phyloP scores from a whole-genome alignment of 2,888 invertebrate species.

The Cinara cedri region DNA sequence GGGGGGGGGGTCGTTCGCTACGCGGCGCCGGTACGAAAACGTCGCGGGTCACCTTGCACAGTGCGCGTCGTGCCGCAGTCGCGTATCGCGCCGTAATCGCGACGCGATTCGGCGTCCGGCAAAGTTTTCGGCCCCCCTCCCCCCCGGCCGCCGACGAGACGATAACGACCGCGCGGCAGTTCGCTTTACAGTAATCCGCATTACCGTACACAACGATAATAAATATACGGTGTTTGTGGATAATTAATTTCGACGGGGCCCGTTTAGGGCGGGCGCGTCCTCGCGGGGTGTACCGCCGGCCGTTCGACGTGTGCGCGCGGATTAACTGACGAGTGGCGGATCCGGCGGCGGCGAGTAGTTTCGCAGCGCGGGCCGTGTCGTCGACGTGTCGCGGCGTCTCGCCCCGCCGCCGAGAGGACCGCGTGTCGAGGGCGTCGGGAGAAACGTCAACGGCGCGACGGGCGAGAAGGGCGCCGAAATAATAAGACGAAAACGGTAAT shows the following conservation, averaged over 20 bases:
- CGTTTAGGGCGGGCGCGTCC: conserved; percentile 4
- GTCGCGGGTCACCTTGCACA: too few relatives aligned
- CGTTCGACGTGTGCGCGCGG: conserved; percentile 10
- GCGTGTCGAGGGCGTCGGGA: not conserved
- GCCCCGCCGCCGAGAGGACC: conserved; percentile 8
- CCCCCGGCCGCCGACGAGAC: not conserved
- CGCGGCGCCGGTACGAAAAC: too few relatives aligned
- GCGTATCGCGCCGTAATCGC: too few relatives aligned
- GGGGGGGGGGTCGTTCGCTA: too few relatives aligned
- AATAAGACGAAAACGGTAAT: not conserved
- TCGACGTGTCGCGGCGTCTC: conserved; percentile 18
- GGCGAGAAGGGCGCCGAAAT: not conserved
- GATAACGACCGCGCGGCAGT: not conserved
- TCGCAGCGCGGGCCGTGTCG: not conserved
- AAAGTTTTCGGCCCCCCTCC: too few relatives aligned
- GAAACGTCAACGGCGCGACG: not conserved
- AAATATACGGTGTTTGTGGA: conserved; percentile 8
- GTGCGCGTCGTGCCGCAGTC: too few relatives aligned
- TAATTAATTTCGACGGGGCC: conserved; percentile 34
- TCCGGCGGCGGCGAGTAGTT: conserved; percentile 24
- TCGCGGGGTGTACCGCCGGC: not conserved
- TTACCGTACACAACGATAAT: not conserved
- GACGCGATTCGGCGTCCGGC: too few relatives aligned
- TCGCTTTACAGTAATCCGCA: not conserved
- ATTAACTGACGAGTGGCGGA: conserved; percentile 44